Percentiles rank a stretch among this genome's conserved stretches.
phyloP scores from a whole-genome alignment of 23 tunicate genomes.

The Halocynthia aurantium region DNA sequence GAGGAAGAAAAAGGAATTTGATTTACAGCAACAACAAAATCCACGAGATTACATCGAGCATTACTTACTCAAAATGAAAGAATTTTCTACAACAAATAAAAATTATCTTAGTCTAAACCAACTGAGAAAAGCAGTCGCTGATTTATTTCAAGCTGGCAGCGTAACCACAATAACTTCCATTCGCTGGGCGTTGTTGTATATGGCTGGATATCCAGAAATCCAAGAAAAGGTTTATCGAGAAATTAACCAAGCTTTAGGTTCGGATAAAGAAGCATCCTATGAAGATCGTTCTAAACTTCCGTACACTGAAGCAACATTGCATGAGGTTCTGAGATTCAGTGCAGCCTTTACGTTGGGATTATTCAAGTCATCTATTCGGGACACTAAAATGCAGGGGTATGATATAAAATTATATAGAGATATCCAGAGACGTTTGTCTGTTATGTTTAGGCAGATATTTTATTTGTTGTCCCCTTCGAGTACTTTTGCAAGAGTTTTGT shows the following conservation, averaged over 20 bases:
- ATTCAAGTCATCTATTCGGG: not conserved
- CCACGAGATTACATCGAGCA: no score
- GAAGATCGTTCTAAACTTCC: not conserved
- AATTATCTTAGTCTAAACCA: no score
- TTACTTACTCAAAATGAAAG: no score
- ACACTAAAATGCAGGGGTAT: not conserved
- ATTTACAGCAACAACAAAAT: no score
- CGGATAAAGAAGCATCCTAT: not conserved
- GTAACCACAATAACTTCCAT: conserved; percentile 22
- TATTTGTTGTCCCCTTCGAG: no score
- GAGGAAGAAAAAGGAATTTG: no score
- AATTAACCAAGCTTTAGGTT: not conserved
- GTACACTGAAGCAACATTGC: conserved; percentile 6
- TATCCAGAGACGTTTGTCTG: no score
- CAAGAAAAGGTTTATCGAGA: conserved; percentile 12
- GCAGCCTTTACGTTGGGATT: not conserved
- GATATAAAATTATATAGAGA: no score
- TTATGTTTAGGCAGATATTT: not conserved
- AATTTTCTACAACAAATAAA: no score
- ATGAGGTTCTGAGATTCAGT: not conserved
- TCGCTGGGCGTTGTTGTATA: conserved; percentile 16
- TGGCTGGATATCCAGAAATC: conserved; percentile 24
- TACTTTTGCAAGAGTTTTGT: no score
- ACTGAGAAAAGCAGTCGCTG: not conserved
- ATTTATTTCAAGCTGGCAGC: conserved; percentile 25